Evolutionary conservation across 2,797 vertebrate genomes (phyloP), one percentile per base, ranked within the genome.

Genomic region (Hydrocynus forskahlii): DNA sequence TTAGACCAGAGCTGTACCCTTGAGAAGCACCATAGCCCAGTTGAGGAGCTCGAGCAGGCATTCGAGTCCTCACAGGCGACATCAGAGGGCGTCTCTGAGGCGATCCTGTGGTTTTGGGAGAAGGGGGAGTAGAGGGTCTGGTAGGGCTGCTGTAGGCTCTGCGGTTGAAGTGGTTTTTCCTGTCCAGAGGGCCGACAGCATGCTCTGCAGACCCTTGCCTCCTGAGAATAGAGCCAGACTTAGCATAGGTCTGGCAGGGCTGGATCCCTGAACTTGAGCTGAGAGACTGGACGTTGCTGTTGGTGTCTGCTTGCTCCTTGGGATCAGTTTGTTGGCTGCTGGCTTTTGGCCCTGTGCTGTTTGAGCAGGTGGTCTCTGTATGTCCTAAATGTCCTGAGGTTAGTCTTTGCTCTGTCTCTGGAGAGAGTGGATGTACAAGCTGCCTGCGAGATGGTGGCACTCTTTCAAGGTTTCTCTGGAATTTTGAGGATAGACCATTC

Each of bases 1-100:
- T 96, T 64, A 94, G 89, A 86, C 94, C 93, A 79, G 86, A 93
- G 85, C 88, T 92, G 86, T 94, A 92, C 88, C 94, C 93, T 90
- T 93, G 91, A 88, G 6, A 88, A 88, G 88, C 86, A 88, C 87
- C 91, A 82, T 85, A 88, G 87, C 91, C 92, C 48, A 91, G 78
- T 5, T 92, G 89, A 60, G 89, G 80, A 60, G 89, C 88, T 84
- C 89, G 82, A 75, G 84, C 57, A 52, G 70, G 62, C 54, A 71
- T 72, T 70, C 77, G 76, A 21, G 60, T 85, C 0, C 74, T 79
- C 80, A 92, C 87, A 83, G 95, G 88, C 3, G 93, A 94, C 84
- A 76, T 88, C 59, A 93, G 69, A 2, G 93, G 85, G 63, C 85
- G 89, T 83, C 89, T 93, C 69, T 92, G 90, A 81, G 95, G 89